These are phyloP conservation scores for Lasiurus cinereus DNA, from an alignment of 2,113 vertebrate genomes.

Conservation along the genomic window DNA sequence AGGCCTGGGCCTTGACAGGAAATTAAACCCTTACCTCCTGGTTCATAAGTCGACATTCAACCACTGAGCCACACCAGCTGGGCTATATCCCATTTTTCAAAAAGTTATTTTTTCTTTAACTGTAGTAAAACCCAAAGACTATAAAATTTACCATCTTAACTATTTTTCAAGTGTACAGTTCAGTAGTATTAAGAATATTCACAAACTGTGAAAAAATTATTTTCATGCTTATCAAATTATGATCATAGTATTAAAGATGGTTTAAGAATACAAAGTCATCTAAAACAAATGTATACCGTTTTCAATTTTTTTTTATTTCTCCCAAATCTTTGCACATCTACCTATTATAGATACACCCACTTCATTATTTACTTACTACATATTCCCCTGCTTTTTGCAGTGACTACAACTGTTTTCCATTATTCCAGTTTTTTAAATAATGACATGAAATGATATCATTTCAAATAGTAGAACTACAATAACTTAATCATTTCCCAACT, in stretches of 20 bases:
- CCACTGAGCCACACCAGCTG: too few species aligned
- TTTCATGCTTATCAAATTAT: constrained; percentile 36
- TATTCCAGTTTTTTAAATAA: neutral
- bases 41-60: too few species aligned
- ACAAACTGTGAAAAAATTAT: neutral
- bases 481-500: neutral
- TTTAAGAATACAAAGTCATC: constrained; percentile 35
- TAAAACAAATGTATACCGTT: neutral
- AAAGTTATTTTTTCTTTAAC: neutral
- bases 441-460: neutral
- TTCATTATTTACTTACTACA: constrained; percentile 3
- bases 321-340: constrained; percentile 39
- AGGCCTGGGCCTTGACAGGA: too few species aligned
- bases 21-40: too few species aligned
- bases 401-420: neutral
- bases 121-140: neutral
- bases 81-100: neutral
- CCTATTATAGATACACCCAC: neutral
- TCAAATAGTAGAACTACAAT: neutral
- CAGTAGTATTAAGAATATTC: neutral
- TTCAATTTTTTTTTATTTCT: constrained; percentile 10
- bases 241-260: neutral
- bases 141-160: constrained; percentile 12
- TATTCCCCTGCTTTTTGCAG: neutral
- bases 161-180: constrained; percentile 12